phyloP scores from a whole-genome alignment of 1,140 invertebrate species.

The Megalonaias nervosa region DNA sequence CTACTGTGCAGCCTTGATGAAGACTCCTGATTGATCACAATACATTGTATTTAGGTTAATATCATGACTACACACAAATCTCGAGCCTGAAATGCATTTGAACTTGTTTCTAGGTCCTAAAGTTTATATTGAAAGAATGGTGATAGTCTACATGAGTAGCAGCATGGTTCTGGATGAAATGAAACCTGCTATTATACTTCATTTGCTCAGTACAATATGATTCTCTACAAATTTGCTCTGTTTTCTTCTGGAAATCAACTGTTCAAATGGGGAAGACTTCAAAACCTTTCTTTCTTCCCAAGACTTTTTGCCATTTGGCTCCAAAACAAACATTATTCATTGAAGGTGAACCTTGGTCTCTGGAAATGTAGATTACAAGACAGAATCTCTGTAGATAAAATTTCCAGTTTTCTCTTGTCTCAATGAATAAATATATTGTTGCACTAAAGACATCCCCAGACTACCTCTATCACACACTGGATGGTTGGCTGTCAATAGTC shows the following conservation, averaged over 20 bases:
- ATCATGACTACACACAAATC: not conserved
- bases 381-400: not conserved
- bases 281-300: not conserved
- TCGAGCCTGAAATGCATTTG: constrained; percentile 1
- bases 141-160: constrained; percentile 42
- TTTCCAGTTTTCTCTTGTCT: not conserved
- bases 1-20: constrained; percentile 21
- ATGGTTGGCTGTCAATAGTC: too few species aligned
- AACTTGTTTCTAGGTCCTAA: constrained; percentile 27
- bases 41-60: constrained; percentile 4
- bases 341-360: constrained; percentile 14
- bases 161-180: constrained; percentile 20
- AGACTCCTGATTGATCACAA: constrained; percentile 8
- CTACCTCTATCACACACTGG: too few species aligned
- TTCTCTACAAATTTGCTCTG: constrained; percentile 13
- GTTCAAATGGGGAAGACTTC: constrained; percentile 27
- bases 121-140: constrained; percentile 35
- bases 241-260: constrained; percentile 30
- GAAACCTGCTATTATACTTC: constrained; percentile 11
- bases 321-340: constrained; percentile 32
- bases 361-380: not conserved
- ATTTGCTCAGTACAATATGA: constrained; percentile 17
- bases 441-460: not conserved
- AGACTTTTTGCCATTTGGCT: constrained; percentile 4
- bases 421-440: not conserved